Percentiles rank a stretch among this genome's conserved stretches.
phyloP scores from a whole-genome alignment of 2,797 vertebrate species.

The Eulemur coronatus region DNA sequence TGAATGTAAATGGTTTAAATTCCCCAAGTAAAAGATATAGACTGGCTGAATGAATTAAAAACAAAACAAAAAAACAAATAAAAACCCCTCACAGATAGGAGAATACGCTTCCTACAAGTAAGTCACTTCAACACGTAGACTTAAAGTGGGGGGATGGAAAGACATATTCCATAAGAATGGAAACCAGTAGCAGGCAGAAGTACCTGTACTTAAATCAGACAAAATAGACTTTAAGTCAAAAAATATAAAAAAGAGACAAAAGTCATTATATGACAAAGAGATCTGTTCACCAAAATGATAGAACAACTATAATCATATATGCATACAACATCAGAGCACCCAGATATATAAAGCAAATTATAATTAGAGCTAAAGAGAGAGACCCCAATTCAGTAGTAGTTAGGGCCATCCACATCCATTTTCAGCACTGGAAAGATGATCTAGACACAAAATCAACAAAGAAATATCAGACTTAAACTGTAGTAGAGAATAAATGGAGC shows the following conservation, averaged over 20 bases:
- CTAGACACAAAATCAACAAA: not conserved
- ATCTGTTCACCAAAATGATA: not conserved
- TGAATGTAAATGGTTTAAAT: not conserved
- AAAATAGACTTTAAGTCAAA: not conserved
- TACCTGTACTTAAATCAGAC: not conserved
- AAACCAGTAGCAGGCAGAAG: not conserved
- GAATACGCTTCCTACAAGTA: not conserved
- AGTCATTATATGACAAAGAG: not conserved
- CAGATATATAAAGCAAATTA: not conserved
- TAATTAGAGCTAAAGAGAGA: not conserved
- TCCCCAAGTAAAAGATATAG: not conserved
- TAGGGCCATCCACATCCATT: not conserved
- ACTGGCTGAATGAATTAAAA: not conserved
- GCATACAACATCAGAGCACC: not conserved
- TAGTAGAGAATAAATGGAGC: not conserved
- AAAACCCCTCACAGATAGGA: not conserved
- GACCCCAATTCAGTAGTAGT: not conserved
- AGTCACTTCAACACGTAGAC: not conserved
- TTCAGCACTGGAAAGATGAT: not conserved
- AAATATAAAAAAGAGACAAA: not conserved
- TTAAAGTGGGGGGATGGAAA: not conserved
- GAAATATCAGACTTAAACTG: not conserved
- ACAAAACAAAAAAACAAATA: not conserved
- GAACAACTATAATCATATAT: not conserved
- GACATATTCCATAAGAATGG: not conserved